Percentiles rank a stretch among this genome's conserved stretches.
These are phyloP conservation scores for Kradibia gibbosae DNA, from an alignment of 1,140 invertebrate genomes.

Conservation along the genomic window DNA sequence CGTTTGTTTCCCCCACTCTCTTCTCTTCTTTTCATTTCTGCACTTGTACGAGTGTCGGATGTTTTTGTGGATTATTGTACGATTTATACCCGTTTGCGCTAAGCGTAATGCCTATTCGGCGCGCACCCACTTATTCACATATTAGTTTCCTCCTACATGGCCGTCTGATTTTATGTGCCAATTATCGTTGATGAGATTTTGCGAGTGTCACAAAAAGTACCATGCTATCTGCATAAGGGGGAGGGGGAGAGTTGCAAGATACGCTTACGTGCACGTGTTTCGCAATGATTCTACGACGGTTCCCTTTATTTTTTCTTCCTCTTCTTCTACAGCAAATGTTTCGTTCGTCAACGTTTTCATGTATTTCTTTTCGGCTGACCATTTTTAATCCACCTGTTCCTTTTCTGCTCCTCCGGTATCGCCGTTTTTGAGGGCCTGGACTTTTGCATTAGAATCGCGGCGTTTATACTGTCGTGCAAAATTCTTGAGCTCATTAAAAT, in stretches of 20 bases:
- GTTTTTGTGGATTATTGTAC: too few relatives aligned
- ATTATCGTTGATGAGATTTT: too few relatives aligned
- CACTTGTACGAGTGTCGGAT: too few relatives aligned
- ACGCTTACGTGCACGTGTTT: background rate
- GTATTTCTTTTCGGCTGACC: background rate
- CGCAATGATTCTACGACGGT: too few relatives aligned
- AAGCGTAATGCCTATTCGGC: too few relatives aligned
- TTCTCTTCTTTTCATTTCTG: too few relatives aligned
- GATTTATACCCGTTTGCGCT: too few relatives aligned
- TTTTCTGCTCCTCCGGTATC: background rate
- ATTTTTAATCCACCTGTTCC: background rate
- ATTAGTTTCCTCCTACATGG: too few relatives aligned
- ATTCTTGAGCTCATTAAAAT: constrained; percentile 28
- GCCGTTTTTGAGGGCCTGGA: background rate
- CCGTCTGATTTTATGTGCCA: too few relatives aligned
- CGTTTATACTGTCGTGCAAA: constrained; percentile 6
- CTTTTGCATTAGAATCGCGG: constrained; percentile 13
- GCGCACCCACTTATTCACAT: too few relatives aligned
- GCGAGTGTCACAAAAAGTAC: too few relatives aligned
- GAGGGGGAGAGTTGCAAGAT: background rate
- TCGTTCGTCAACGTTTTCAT: background rate
- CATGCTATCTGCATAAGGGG: background rate
- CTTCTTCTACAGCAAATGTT: background rate
- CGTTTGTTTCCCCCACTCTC: too few relatives aligned
- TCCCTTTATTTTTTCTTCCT: background rate